Percentiles rank a stretch among this genome's conserved stretches.
Conservation (phyloP, 2,113 vertebrate species). For the Isurus oxyrinchus region DNA sequence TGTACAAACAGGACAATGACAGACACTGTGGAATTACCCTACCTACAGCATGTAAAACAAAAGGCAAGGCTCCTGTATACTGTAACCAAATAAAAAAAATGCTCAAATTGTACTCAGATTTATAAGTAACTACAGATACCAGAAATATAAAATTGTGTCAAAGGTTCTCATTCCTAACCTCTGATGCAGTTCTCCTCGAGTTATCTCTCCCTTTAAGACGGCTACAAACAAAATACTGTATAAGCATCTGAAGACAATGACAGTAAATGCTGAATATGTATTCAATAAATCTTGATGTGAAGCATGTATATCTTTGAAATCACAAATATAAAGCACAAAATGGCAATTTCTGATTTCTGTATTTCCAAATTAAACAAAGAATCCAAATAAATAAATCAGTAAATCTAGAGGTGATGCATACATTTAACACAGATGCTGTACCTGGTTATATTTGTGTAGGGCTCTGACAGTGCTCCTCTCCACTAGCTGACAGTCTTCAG, state of each 20-base stretch:
- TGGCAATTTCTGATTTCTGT: background rate
- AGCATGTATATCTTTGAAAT: background rate
- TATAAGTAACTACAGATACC: background rate
- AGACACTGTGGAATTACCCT: background rate
- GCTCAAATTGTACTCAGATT: background rate
- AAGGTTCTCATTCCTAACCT: background rate
- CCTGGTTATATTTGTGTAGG: constrained; percentile 15
- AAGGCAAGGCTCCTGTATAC: background rate
- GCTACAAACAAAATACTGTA: background rate
- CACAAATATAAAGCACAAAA: background rate
- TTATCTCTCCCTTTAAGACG: background rate
- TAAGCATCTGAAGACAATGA: background rate
- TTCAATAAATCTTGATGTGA: background rate
- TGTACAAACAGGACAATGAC: background rate
- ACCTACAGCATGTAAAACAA: background rate
- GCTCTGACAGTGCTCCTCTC: background rate
- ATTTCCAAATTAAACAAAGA: constrained; percentile 9
- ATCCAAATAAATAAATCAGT: background rate
- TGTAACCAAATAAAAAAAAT: background rate
- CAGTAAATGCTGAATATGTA: background rate
- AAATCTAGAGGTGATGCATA: background rate
- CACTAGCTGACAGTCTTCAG: constrained; percentile 22
- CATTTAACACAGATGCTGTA: background rate
- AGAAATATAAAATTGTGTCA: background rate
- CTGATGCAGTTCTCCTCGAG: background rate